Conservation (phyloP, 2,113 vertebrate species). For the Jacana jacana region DNA sequence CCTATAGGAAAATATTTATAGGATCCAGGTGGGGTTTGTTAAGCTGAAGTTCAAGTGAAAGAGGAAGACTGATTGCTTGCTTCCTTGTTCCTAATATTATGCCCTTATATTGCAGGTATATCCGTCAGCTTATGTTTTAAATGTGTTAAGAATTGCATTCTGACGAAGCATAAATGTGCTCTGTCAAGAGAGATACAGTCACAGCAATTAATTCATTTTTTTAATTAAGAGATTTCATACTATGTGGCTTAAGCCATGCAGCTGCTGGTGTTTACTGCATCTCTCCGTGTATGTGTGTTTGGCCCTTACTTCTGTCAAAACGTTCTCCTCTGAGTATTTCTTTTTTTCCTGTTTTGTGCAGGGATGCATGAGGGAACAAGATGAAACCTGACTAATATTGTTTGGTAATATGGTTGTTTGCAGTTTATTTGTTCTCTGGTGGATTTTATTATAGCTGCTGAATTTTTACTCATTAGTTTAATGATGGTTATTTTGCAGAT, state of each 20-base stretch:
- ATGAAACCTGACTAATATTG: slow-evolving; percentile 56
- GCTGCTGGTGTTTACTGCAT: slow-evolving; percentile 51
- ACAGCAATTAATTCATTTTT: slow-evolving; percentile 55
- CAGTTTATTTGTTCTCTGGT: slow-evolving; percentile 57
- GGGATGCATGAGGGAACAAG: slow-evolving; percentile 10
- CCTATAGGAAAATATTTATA: slow-evolving; percentile 29
- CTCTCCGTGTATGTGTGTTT: not conserved
- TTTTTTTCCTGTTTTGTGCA: not conserved
- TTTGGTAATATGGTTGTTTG: slow-evolving; percentile 44
- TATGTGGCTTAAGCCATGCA: slow-evolving; percentile 40
- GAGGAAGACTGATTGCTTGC: not conserved
- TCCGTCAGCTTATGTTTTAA: not conserved
- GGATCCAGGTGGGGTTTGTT: not conserved
- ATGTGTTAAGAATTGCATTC: not conserved
- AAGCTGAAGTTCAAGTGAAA: slow-evolving; percentile 1
- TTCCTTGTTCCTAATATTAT: not conserved
- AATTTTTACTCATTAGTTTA: slow-evolving; percentile 68
- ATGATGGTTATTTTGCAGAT: slow-evolving; percentile 63
- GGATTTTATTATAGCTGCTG: slow-evolving; percentile 59
- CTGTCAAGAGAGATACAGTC: not conserved
- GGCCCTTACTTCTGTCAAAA: slow-evolving; percentile 22
- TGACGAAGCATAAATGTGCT: not conserved
- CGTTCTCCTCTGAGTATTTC: not conserved
- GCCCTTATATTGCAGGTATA: not conserved
- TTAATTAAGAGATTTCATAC: slow-evolving; percentile 51